Base-by-base conservation (phyloP, 2,888 invertebrate species). In the Metacarcinus magister region DNA sequence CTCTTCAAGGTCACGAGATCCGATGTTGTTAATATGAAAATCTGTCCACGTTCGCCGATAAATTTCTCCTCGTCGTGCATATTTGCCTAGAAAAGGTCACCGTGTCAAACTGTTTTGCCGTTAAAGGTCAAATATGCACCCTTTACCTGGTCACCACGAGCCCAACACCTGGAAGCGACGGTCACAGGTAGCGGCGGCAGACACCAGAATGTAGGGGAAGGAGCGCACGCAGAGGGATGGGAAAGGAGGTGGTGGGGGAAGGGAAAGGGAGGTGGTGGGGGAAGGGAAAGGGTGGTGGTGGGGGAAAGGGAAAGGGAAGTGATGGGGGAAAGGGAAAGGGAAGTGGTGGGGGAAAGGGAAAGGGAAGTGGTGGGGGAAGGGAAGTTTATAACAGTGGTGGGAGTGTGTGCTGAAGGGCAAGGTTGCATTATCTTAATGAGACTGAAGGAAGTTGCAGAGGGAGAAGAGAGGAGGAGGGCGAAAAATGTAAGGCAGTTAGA, bases 51-150 rank as follows among this genome's bases (percentile, higher is more conserved):
- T 23, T 82, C n/a, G 82, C 82, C 82, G 32, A 28, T 7, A 82
- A 82, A 82, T 28, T 10, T 82, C 32, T 32, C 13, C 82, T 28
- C 13, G 82, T 82, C 28, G 32, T 82, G 82, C 82, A 82, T 82
- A 82, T 82, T 82, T 82, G 82, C 82, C 82, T 5, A 8, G 32
- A 32, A 82, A 82, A 82, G 82, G 82, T 82, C 82, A 82, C 10
- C 28, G 82, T 82, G 32, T 82, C 32, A 23, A 7, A 32, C 32
- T 82, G 82, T 82, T 82, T 82, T 82, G 32, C 82, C 32, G 32
- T 32, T 82, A 82, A 82, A 82, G 82, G 82, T 82, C 82, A 82
- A 82, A 82, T 82, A 82, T 32, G 28, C 82, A 82, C 82, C 10
- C 19, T 8, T 28, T 28, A 8, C 82, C 82, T 13, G 67, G 23